A percentile compares a stretch with the other conserved stretches of the same genome.
phyloP scores from a whole-genome alignment of 2,113 vertebrate species.

The Carettochelys insculpta region DNA sequence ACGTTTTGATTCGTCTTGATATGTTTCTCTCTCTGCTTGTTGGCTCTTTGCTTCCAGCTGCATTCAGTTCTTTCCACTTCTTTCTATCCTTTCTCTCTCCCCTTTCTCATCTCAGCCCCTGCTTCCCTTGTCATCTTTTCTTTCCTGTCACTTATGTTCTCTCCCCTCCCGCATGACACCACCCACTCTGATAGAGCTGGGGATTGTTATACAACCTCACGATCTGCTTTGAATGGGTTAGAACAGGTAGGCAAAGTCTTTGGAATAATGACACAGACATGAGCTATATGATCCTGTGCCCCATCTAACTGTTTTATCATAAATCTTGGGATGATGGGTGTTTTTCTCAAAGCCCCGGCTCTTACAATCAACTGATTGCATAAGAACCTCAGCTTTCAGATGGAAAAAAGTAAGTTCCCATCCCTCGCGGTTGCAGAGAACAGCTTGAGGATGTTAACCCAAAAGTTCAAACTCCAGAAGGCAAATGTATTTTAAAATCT shows the following conservation, averaged over 20 bases:
- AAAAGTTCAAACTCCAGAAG: neutral
- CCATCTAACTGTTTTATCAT: fast-evolving
- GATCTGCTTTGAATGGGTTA: neutral
- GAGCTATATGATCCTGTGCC: neutral
- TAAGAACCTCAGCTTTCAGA: neutral
- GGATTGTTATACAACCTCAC: neutral
- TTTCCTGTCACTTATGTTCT: neutral
- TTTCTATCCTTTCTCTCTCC: neutral
- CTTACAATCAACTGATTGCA: neutral
- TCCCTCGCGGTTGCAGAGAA: neutral
- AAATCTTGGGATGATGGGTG: neutral
- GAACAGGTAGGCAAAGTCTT: neutral
- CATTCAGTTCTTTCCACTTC: neutral
- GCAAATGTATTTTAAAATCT: neutral
- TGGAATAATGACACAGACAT: neutral
- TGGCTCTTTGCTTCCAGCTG: neutral
- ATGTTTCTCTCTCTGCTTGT: neutral
- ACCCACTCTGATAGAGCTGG: fast-evolving
- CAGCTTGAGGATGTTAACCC: neutral
- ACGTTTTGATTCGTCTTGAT: neutral
- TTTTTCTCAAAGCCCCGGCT: neutral
- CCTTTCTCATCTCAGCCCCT: neutral
- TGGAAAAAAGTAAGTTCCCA: neutral
- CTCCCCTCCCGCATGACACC: neutral
- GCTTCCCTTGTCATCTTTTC: neutral